These are phyloP conservation scores for Tolmerus cingulatus DNA, from an alignment of 2,888 invertebrate genomes.

Conservation along the genomic window DNA sequence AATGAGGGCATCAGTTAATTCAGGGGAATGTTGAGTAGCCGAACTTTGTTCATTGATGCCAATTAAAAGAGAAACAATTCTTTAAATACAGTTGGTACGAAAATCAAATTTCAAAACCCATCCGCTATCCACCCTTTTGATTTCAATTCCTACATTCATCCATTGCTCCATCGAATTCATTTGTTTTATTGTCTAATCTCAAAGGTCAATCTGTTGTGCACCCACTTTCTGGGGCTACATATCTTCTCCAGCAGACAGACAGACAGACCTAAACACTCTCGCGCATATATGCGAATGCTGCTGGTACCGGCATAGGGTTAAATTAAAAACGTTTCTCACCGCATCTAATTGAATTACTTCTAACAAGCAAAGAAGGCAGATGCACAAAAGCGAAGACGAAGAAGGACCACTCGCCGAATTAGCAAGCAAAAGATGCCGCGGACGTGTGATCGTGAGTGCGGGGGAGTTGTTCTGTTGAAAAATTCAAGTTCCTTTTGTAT, in stretches of 20 bases:
- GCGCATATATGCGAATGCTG: not conserved
- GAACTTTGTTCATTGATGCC: not conserved
- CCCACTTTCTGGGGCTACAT: not conserved
- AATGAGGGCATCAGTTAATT: not conserved
- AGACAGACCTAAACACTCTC: not conserved
- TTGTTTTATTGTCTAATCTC: not conserved
- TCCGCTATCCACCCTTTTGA: not conserved
- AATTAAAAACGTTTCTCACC: not conserved
- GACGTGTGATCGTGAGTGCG: not conserved
- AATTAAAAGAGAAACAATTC: not conserved
- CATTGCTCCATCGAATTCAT: not conserved
- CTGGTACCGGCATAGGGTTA: slow-evolving; percentile 8
- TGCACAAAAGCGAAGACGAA: not conserved
- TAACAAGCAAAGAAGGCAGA: not conserved
- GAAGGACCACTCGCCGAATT: not conserved
- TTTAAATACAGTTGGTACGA: not conserved
- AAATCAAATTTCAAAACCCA: not conserved
- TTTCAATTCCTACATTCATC: not conserved
- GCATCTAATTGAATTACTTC: not conserved
- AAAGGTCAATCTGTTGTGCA: not conserved
- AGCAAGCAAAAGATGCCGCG: not conserved
- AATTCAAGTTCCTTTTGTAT: not conserved
- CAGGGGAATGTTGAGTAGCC: not conserved
- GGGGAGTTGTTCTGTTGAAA: not conserved
- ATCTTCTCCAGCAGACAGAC: not conserved